phyloP scores from a whole-genome alignment of 2,113 vertebrate species.

The Lophura nycthemera region DNA sequence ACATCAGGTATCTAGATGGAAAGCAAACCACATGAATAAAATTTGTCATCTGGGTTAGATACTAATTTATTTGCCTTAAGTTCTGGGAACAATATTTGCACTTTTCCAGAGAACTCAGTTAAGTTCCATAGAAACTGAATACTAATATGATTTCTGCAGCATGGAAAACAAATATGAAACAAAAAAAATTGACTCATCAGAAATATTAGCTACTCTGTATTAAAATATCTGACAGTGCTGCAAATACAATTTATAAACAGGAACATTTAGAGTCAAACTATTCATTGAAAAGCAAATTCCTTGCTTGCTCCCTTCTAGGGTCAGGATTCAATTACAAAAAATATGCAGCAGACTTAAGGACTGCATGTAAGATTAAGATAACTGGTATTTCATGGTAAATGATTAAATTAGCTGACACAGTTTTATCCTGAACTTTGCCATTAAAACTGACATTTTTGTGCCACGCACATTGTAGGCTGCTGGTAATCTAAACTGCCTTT shows the following conservation, averaged over 20 bases:
- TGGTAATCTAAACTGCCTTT: constrained; percentile 68
- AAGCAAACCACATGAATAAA: constrained; percentile 39
- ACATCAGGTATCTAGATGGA: constrained; percentile 75
- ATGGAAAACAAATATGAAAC: constrained; percentile 26
- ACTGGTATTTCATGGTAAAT: constrained; percentile 76
- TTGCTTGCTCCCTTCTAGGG: constrained; percentile 46
- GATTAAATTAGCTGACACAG: constrained; percentile 77
- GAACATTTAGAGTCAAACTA: constrained; percentile 54
- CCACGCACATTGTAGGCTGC: constrained; percentile 33
- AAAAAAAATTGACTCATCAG: constrained; percentile 21
- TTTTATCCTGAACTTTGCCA: constrained; percentile 77
- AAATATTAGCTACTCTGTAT: background rate
- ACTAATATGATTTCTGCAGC: constrained; percentile 27
- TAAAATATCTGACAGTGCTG: constrained; percentile 1
- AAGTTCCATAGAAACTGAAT: constrained; percentile 33
- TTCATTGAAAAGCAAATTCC: constrained; percentile 62
- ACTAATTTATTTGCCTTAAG: constrained; percentile 16
- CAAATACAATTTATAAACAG: constrained; percentile 28
- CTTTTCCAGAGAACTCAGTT: background rate
- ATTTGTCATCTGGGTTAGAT: background rate
- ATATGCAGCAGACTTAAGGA: constrained; percentile 54
- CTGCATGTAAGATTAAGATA: constrained; percentile 71
- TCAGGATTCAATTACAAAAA: constrained; percentile 76
- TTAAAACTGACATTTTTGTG: constrained; percentile 69
- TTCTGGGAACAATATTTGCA: constrained; percentile 23